These are phyloP conservation scores for Sebastiscus tertius DNA, from an alignment of 2,797 vertebrate genomes.

Conservation along the genomic window DNA sequence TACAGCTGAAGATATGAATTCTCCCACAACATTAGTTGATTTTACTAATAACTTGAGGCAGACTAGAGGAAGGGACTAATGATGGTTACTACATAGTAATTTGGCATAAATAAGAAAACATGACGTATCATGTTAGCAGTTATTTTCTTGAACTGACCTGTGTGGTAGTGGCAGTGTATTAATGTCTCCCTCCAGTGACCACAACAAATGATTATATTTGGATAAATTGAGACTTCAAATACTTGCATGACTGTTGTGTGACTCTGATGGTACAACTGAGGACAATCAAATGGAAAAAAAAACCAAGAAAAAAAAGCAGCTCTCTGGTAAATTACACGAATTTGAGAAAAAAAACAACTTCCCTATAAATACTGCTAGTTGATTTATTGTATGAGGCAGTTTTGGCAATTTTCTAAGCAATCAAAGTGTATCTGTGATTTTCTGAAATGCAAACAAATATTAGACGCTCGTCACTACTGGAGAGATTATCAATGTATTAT, in stretches of 20 bases:
- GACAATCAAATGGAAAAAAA: constrained; percentile 3
- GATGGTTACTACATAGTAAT: neutral
- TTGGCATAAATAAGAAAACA: neutral
- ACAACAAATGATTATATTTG: neutral
- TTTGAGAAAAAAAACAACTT: constrained; percentile 7
- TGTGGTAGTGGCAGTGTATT: neutral
- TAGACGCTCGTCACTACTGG: constrained; percentile 35
- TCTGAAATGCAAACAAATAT: constrained; percentile 53
- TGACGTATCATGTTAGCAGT: neutral
- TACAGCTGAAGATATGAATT: neutral
- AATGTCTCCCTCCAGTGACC: constrained; percentile 2
- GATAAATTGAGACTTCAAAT: constrained; percentile 2
- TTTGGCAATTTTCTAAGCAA: constrained; percentile 32
- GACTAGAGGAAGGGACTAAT: neutral
- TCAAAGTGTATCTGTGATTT: constrained; percentile 49
- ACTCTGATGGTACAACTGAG: constrained; percentile 6
- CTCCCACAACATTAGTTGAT: neutral
- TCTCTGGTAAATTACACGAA: constrained; percentile 26
- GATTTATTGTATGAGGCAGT: constrained; percentile 19
- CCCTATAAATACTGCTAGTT: constrained; percentile 32
- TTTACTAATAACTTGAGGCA: neutral
- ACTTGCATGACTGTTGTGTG: constrained; percentile 3
- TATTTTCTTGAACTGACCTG: neutral
- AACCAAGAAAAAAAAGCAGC: neutral
- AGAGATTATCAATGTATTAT: constrained; percentile 49